These are phyloP conservation scores for Pampusana beccarii DNA, from an alignment of 2,113 vertebrate genomes.

Conservation along the genomic window DNA sequence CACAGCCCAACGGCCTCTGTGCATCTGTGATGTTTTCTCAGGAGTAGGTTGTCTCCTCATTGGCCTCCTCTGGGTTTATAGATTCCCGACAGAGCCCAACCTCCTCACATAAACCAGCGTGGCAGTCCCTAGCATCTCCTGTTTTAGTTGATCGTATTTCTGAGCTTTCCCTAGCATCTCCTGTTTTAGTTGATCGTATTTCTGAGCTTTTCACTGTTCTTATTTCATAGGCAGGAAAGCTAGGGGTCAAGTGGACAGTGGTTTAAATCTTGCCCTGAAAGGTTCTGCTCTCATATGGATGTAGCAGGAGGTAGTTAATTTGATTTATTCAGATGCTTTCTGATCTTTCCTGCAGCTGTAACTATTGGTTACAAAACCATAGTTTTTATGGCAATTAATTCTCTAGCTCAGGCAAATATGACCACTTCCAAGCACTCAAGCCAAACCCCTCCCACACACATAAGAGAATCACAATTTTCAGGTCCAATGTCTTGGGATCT, in stretches of 20 bases:
- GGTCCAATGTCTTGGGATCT: slow-evolving; percentile 35
- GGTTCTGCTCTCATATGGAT: background rate
- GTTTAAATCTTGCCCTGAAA: background rate
- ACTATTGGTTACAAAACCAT: slow-evolving; percentile 48
- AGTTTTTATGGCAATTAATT: slow-evolving; percentile 49
- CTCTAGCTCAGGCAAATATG: slow-evolving; percentile 19
- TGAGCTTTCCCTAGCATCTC: background rate
- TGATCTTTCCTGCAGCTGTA: slow-evolving; percentile 47
- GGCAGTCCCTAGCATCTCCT: background rate
- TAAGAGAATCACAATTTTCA: background rate
- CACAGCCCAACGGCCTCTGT: background rate
- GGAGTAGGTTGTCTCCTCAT: background rate
- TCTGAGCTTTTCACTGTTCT: background rate
- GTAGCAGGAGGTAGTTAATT: slow-evolving; percentile 3
- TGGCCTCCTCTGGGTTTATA: background rate
- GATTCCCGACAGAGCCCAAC: fast-evolving
- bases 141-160: background rate
- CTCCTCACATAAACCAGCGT: background rate
- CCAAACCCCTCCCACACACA: slow-evolving; percentile 17
- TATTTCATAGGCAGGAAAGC: background rate
- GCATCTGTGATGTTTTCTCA: fast-evolving
- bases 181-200: background rate
- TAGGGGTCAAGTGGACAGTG: background rate
- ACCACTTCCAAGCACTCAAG: slow-evolving; percentile 28
- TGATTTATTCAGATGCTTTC: slow-evolving; percentile 26